Evolutionary conservation across 2,113 vertebrate genomes (phyloP).

Genomic region (Litocranius walleri): DNA sequence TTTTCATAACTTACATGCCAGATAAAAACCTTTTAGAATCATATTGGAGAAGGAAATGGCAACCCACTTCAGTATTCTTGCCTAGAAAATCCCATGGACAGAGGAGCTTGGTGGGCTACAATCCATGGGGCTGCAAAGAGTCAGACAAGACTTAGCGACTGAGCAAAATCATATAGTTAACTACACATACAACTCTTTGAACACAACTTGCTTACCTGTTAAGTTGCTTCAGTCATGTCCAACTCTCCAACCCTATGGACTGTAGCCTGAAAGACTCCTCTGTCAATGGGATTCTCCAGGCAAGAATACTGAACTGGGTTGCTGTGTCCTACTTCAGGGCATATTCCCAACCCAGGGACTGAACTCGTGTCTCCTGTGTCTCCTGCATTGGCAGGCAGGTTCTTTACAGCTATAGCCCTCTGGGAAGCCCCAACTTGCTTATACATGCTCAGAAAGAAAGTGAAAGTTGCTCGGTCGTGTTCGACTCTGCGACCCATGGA

Average conservation of each 20-base stretch:
- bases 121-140: background rate
- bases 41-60: background rate
- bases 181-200: background rate
- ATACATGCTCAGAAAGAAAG: background rate
- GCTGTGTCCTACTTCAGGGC: background rate
- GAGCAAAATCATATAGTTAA: background rate
- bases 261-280: background rate
- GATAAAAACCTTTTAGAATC: background rate
- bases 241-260: background rate
- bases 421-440: background rate
- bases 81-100: background rate
- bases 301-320: background rate
- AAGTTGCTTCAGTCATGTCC: background rate
- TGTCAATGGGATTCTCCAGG: background rate
- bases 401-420: background rate
- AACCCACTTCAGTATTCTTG: background rate
- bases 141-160: background rate
- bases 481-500: fast-evolving
- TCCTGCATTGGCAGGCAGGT: background rate
- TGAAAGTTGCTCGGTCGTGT: fast-evolving
- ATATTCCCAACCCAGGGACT: background rate
- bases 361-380: background rate
- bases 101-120: background rate
- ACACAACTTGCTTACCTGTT: background rate
- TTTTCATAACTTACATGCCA: background rate